Evolutionary conservation across 2,888 invertebrate species (phyloP).

Genomic region (Ommatoiulus sabulosus): DNA sequence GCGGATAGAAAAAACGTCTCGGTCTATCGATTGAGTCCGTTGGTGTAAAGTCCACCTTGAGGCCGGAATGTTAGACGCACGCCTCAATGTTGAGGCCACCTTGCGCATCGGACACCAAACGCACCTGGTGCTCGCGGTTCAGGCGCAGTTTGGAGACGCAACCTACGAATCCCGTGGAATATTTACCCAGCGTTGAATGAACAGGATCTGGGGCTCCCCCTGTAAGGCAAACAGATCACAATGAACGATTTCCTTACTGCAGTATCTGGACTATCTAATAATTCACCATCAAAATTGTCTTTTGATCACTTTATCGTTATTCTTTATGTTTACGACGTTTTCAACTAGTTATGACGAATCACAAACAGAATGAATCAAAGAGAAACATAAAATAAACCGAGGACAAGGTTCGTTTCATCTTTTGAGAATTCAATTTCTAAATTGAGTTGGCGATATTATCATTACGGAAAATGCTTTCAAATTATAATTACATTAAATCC

Average conservation of each 20-base stretch:
- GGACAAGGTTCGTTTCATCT: no score
- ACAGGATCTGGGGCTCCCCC: constrained; percentile 85
- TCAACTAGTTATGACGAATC: no score
- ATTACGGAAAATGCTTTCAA: no score
- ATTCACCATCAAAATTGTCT: no score
- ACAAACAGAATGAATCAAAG: no score
- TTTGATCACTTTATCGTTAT: no score
- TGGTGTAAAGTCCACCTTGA: constrained; percentile 4
- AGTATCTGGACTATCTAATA: no score
- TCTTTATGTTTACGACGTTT: no score
- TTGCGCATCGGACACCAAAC: constrained; percentile 74
- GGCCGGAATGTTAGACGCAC: constrained; percentile 63
- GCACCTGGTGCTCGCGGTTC: constrained; percentile 81
- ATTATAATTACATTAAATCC: no score
- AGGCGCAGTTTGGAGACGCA: constrained; percentile 86
- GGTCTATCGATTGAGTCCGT: constrained; percentile 19
- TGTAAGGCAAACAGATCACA: constrained; percentile 66
- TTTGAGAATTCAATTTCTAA: no score
- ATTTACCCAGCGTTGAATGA: constrained; percentile 72
- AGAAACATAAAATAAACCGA: no score
- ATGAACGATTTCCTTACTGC: background rate
- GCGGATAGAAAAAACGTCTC: constrained; percentile 22
- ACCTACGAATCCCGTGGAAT: constrained; percentile 80
- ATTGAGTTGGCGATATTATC: no score
- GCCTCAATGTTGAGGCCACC: constrained; percentile 71